These are phyloP conservation scores for Diarsia mendica DNA, from an alignment of 2,888 invertebrate species.

Conservation along the genomic window DNA sequence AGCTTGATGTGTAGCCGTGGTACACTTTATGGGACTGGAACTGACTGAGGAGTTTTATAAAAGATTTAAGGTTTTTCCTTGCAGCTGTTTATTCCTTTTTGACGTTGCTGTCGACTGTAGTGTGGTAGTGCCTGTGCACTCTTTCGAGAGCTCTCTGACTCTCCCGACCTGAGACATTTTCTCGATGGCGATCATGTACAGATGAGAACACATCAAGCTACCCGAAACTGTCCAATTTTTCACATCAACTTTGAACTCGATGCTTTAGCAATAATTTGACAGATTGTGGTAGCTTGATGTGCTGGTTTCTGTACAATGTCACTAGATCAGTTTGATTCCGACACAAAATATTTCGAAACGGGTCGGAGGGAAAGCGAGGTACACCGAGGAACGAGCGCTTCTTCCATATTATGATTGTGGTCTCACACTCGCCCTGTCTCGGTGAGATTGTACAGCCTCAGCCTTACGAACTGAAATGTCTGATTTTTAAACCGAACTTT, in stretches of 20 bases:
- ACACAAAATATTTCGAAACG: too few species aligned
- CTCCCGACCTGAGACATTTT: neutral
- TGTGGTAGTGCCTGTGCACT: neutral
- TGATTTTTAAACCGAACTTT: too few species aligned
- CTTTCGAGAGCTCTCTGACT: neutral
- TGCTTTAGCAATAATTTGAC: too few species aligned
- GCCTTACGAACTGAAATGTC: too few species aligned
- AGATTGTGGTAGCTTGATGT: too few species aligned
- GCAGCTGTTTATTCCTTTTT: neutral
- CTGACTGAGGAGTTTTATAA: neutral
- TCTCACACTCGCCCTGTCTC: neutral
- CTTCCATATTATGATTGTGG: too few species aligned
- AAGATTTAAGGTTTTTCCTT: neutral
- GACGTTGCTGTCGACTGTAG: neutral
- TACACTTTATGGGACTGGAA: slow-evolving; percentile 1
- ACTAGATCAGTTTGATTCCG: too few species aligned
- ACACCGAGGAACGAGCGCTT: too few species aligned
- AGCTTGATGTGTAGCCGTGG: too few species aligned
- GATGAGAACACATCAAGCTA: too few species aligned
- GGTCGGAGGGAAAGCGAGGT: neutral
- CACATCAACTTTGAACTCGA: too few species aligned
- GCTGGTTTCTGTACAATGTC: neutral
- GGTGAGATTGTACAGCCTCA: neutral
- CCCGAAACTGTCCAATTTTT: neutral
- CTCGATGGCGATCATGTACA: too few species aligned